Evolutionary conservation across 2,888 invertebrate species (phyloP), one percentile per base, ranked within the genome.

Genomic region (Epirrita christyi): DNA sequence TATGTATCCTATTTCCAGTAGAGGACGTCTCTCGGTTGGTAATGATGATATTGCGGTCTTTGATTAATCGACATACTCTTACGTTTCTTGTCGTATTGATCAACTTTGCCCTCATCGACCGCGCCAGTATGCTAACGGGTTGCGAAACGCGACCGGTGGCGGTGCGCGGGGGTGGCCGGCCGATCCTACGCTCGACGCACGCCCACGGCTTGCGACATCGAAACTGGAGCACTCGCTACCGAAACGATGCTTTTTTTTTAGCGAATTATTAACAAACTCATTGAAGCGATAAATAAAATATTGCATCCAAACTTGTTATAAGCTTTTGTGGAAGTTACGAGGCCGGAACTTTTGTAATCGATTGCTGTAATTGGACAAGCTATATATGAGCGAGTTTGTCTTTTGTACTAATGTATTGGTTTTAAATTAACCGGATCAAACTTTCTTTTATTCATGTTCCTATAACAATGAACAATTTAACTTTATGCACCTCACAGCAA

Each of bases 141-240:
- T 59, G 59, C 55, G 59, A 36, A 50, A 59, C 42, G 42, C 85
- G 79, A 73, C 79, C 59, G 72, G 36, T 32, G 73, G 21, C 21
- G 21, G 21, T 3, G 21, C 72, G 36, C 80, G 85, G 83, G 79
- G 80, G 83, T 78, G 83, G 81, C 76, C 65, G 85, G 81, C 82
- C 78, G 83, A 80, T 82, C 86, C 87, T 85, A 86, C 87, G 85
- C 86, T 78, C 74, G 78, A 75, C 76, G 78, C 75, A 83, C 88
- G 80, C 87, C 88, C 82, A 87, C 87, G 61, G 63, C 78, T 88
- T 87, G 81, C 88, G 83, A 83, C 87, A 87, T 78, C 83, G 75
- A 75, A 88, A 83, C 86, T 88, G 70, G 88, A 87, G 83, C 87
- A 85, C 76, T 83, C 75, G 81, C 82, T 83, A 81, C 83, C 76